Evolutionary conservation across 2,888 invertebrate species (phyloP).

Genomic region (Anoncus sp.): DNA sequence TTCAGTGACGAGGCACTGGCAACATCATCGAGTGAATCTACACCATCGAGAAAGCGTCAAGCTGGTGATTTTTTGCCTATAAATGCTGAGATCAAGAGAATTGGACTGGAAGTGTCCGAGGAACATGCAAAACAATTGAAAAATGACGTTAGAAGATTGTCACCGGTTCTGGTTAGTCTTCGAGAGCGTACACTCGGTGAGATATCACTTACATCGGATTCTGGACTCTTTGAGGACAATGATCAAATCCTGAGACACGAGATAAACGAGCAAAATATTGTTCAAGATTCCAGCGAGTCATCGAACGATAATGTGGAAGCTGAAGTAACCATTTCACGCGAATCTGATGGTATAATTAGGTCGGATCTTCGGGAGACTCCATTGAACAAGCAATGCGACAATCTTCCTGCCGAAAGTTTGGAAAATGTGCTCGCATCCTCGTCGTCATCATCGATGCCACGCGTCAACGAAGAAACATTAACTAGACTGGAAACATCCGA

Average conservation of each 20-base stretch:
- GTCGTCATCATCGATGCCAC: too few species aligned
- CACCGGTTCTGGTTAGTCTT: slow-evolving; percentile 79
- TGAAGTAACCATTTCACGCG: too few species aligned
- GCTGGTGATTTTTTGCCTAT: slow-evolving; percentile 75
- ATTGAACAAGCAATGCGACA: too few species aligned
- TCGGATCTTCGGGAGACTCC: too few species aligned
- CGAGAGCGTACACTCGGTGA: slow-evolving; percentile 80
- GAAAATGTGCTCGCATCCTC: too few species aligned
- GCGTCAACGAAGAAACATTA: too few species aligned
- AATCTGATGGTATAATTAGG: too few species aligned
- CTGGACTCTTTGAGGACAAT: slow-evolving; percentile 62
- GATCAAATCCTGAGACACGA: slow-evolving; percentile 2
- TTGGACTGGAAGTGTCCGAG: slow-evolving; percentile 80
- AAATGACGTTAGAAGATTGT: slow-evolving; percentile 79
- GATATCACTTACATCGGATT: slow-evolving; percentile 77
- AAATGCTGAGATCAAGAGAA: slow-evolving; percentile 76
- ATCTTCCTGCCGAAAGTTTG: too few species aligned
- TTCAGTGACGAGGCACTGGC: slow-evolving; percentile 36
- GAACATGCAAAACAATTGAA: slow-evolving; percentile 78
- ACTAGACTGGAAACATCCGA: too few species aligned
- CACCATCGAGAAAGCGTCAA: slow-evolving; percentile 69
- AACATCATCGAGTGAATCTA: slow-evolving; percentile 27
- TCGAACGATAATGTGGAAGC: too few species aligned
- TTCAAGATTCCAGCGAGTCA: neutral
- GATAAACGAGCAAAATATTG: neutral